These are phyloP conservation scores for Caenorhabditis afra DNA, from an alignment of 2,888 invertebrate genomes.

Conservation along the genomic window DNA sequence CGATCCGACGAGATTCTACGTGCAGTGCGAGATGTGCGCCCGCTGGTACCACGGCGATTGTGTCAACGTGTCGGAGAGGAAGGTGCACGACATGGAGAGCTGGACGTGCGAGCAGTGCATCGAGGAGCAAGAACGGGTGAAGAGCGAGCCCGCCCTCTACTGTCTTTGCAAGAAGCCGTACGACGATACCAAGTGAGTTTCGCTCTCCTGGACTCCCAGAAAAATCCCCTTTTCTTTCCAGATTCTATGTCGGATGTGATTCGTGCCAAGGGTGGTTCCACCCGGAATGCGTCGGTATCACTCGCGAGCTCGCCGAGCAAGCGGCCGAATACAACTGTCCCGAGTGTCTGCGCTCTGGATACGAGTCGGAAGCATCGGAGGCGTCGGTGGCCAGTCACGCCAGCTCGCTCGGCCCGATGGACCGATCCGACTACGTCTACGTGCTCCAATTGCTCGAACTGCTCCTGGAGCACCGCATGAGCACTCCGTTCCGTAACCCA, in stretches of 20 bases:
- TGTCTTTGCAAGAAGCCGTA: constrained; percentile 97
- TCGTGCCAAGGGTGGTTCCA: constrained; percentile 99
- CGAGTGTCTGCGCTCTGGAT: constrained; percentile 84
- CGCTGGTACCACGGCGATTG: constrained; percentile 99
- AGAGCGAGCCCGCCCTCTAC: constrained; percentile 87
- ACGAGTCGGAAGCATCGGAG: constrained; percentile 52
- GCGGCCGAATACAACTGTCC: constrained; percentile 98
- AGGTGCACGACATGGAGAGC: constrained; percentile 89
- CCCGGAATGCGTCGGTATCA: constrained; percentile 91
- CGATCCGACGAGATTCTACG: constrained; percentile 85
- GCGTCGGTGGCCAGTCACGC: constrained; percentile 24
- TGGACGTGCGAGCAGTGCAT: constrained; percentile 84
- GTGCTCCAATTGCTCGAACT: constrained; percentile 64
- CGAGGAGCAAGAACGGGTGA: constrained; percentile 81
- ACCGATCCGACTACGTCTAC: constrained; percentile 58
- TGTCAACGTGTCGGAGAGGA: constrained; percentile 92
- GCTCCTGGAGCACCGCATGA: constrained; percentile 83
- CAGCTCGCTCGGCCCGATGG: constrained; percentile 7
- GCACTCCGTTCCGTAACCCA: constrained; percentile 98
- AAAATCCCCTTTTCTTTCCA: constrained; percentile 81
- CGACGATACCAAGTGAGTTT: constrained; percentile 93
- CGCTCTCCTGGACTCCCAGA: too few species aligned
- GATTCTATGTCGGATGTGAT: constrained; percentile 99
- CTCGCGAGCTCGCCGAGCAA: constrained; percentile 85
- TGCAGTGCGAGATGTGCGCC: constrained; percentile 96